These are phyloP conservation scores for Panopea generosa DNA, from an alignment of 2,888 invertebrate species.

Conservation along the genomic window DNA sequence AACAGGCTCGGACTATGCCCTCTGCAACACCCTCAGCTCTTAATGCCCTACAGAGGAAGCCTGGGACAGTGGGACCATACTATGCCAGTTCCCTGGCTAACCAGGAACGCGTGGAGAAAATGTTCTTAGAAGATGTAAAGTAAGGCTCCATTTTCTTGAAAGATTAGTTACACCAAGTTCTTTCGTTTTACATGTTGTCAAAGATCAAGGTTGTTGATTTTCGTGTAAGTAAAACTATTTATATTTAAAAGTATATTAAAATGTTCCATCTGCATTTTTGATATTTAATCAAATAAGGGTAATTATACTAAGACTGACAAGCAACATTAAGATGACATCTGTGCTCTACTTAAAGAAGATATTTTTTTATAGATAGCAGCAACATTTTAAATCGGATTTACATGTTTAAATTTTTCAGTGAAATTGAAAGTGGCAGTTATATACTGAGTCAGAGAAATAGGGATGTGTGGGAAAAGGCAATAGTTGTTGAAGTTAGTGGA, in stretches of 20 bases:
- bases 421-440: conserved; percentile 70
- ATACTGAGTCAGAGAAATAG: conserved; percentile 80
- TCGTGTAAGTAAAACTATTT: conserved; percentile 6
- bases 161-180: too few relatives aligned
- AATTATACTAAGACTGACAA: too few relatives aligned
- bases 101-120: conserved; percentile 58
- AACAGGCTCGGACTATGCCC: neutral
- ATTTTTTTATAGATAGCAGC: too few relatives aligned
- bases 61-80: conserved; percentile 25
- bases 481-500: conserved; percentile 73
- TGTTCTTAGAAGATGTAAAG: conserved; percentile 53
- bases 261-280: too few relatives aligned
- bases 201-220: too few relatives aligned
- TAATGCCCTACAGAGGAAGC: conserved; percentile 34
- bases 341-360: too few relatives aligned
- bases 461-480: conserved; percentile 82
- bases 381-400: too few relatives aligned
- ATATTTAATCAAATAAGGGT: too few relatives aligned
- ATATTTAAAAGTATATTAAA: too few relatives aligned
- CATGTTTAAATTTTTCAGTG: conserved; percentile 41
- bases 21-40: conserved; percentile 15
- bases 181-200: too few relatives aligned
- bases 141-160: conserved; percentile 21
- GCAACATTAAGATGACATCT: too few relatives aligned
- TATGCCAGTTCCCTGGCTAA: conserved; percentile 48